These are phyloP conservation scores for Sylvicola fuscatus DNA, from an alignment of 2,888 invertebrate species.

Conservation along the genomic window DNA sequence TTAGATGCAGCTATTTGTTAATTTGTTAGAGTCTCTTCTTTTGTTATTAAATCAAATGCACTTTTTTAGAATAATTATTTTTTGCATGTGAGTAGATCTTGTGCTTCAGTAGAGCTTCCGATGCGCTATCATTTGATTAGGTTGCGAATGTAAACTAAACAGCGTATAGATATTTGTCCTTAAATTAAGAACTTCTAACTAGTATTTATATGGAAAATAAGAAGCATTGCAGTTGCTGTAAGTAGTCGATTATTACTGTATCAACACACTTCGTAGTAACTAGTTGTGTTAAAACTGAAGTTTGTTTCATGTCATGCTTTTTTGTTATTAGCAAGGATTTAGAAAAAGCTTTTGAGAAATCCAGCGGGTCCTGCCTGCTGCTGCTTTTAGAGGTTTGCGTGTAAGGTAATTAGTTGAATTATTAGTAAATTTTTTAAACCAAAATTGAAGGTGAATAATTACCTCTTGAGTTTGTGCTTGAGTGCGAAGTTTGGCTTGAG, in stretches of 20 bases:
- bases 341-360: conserved; percentile 91
- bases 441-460: conserved; percentile 10
- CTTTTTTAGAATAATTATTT: too few species aligned
- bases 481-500: conserved; percentile 75
- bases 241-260: neutral
- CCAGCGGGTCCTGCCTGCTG: conserved; percentile 74
- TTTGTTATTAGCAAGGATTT: conserved; percentile 22
- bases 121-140: too few species aligned
- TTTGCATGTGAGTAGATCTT: too few species aligned
- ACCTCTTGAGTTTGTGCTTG: conserved; percentile 50
- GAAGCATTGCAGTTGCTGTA: neutral
- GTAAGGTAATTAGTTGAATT: conserved; percentile 1
- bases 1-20: too few species aligned
- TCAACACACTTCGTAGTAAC: neutral
- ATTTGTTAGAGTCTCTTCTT: too few species aligned
- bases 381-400: conserved; percentile 7
- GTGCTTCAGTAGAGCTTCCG: too few species aligned
- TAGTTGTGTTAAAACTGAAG: neutral
- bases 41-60: too few species aligned
- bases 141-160: too few species aligned
- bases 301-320: neutral
- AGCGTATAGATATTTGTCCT: too few species aligned
- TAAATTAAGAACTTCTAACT: neutral
- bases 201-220: neutral
- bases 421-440: conserved; percentile 5